Base-by-base conservation (phyloP, 2,888 invertebrate species). In the Drosophila anomelani region DNA sequence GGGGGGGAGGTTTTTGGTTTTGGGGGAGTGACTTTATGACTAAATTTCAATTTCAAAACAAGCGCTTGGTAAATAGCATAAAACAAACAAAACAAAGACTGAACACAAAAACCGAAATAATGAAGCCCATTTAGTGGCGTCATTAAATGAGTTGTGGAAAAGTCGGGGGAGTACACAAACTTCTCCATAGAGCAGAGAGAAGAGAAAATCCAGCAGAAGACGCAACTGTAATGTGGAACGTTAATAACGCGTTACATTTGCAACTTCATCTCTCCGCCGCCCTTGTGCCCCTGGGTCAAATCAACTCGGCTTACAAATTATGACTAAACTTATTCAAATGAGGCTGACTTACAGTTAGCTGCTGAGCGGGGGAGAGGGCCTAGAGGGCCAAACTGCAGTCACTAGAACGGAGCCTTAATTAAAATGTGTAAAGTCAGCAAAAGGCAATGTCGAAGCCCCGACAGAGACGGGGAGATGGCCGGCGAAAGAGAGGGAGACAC, bases 171-270 rank as follows among this genome's bases (percentile, higher is more conserved):
- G 23, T 20, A 20, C 9, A 20, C 8, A 36, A 20, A 34, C 34
- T 34, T 34, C 34, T 51, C 34, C 1, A 5, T 20, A 32, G 29
- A 44, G 38, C 38, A 3, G 15, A 38, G n/a, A 34, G 26, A n/a
- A 15, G 64, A 34, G 34, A 39, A 29, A 29, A 29, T 38, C 20
- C 2, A 7, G 23, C 46, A 15, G 53, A 72, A 68, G 54, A 68
- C 62, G 66, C 76, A 84, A 84, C 82, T 85, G 89, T 82, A 81
- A 80, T 81, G 79, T 68, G 78, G 76, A 87, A 89, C 90, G 89
- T 90, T 89, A 89, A 89, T 90, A 88, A 90, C 88, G 85, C 88
- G 86, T 85, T 84, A 82, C 89, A 90, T 87, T 88, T 89, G 84
- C 84, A 86, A 85, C 84, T 88, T 87, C 87, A 86, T 87, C 79